Conservation (phyloP, 2,888 invertebrate species). For the Drosophila rellima region DNA sequence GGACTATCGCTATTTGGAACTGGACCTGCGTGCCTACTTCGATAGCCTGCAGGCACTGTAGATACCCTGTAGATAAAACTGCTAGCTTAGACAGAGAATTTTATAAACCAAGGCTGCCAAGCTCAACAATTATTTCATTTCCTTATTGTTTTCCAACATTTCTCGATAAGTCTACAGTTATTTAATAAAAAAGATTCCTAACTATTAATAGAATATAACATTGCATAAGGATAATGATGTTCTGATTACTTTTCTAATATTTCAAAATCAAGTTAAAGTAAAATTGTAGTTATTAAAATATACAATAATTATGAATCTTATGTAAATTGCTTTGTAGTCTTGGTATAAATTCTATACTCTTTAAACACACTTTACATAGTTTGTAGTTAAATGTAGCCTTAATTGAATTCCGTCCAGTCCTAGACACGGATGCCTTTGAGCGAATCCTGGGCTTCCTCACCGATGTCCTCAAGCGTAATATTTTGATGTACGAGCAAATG, state of each 20-base stretch:
- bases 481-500: conserved; percentile 93
- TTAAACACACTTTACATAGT: background rate
- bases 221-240: no score
- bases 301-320: background rate
- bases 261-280: no score
- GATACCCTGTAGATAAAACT: conserved; percentile 9
- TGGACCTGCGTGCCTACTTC: conserved; percentile 84
- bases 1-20: conserved; percentile 85
- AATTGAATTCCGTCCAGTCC: conserved; percentile 88
- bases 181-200: background rate
- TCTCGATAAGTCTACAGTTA: background rate
- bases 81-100: background rate
- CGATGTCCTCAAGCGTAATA: conserved; percentile 98
- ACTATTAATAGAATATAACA: no score
- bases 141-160: background rate
- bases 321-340: background rate
- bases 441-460: conserved; percentile 98
- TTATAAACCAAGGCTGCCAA: background rate
- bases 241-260: no score
- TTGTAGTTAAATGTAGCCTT: conserved; percentile 5
- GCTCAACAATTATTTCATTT: background rate
- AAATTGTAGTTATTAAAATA: background rate
- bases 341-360: background rate
- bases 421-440: conserved; percentile 98
- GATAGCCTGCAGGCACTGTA: conserved; percentile 63